Percentiles rank a stretch among this genome's conserved stretches.
Conservation (phyloP, 2,797 vertebrate genomes). For the Adrianichthys oophorus region DNA sequence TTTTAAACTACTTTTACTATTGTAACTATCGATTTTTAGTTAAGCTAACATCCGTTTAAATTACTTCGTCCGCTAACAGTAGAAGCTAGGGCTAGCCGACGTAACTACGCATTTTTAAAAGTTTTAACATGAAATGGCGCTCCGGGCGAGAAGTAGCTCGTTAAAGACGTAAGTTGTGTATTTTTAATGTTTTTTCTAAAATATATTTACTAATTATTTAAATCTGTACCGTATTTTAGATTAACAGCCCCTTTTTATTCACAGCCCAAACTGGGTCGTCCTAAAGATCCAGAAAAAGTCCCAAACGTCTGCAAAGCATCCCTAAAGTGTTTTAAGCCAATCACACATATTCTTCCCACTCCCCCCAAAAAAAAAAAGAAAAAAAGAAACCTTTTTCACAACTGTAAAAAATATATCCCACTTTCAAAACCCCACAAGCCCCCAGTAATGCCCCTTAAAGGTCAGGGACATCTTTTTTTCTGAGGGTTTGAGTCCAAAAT, state of each 20-base stretch:
- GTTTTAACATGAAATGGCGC: too few relatives aligned
- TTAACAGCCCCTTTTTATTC: constrained; percentile 51
- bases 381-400: constrained; percentile 32
- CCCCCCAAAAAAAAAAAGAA: not conserved
- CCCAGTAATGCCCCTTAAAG: constrained; percentile 38
- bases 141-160: too few relatives aligned
- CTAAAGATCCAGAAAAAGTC: constrained; percentile 64
- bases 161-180: not conserved
- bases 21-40: too few relatives aligned
- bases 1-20: too few relatives aligned
- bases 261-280: constrained; percentile 52
- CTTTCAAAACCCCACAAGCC: constrained; percentile 41
- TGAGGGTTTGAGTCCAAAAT: constrained; percentile 65
- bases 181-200: not conserved
- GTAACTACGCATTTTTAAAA: constrained; percentile 31
- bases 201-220: too few relatives aligned
- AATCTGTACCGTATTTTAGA: constrained; percentile 9
- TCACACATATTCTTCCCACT: constrained; percentile 60
- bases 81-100: not conserved
- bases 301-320: constrained; percentile 82
- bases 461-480: constrained; percentile 31
- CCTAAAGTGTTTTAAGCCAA: constrained; percentile 73
- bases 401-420: constrained; percentile 32
- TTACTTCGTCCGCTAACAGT: not conserved
- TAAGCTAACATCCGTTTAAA: not conserved